A percentile compares a stretch with the other conserved stretches of the same genome.
Conservation (phyloP, 2,113 vertebrate genomes). For the Gyps fulvus region DNA sequence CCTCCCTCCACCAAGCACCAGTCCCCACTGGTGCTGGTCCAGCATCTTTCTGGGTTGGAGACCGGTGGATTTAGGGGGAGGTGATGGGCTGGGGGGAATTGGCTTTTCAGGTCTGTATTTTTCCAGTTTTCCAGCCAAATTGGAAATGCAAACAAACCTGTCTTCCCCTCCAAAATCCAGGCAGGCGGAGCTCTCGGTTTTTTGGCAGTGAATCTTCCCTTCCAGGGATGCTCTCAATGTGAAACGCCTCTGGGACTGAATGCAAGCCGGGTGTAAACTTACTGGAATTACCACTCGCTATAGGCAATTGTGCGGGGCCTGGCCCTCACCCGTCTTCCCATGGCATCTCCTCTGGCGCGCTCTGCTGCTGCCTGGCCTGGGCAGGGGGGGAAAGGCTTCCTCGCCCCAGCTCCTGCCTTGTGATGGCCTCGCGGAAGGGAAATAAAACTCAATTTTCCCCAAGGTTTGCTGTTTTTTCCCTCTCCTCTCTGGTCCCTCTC, state of each 20-base stretch:
- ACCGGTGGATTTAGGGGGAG: background rate
- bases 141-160: background rate
- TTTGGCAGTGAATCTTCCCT: background rate
- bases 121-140: background rate
- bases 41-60: background rate
- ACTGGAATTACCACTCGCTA: background rate
- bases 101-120: background rate
- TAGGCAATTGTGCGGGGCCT: background rate
- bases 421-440: background rate
- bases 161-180: background rate
- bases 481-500: background rate
- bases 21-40: background rate
- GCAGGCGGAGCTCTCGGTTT: background rate
- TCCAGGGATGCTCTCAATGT: background rate
- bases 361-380: background rate
- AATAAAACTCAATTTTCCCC: background rate
- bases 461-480: background rate
- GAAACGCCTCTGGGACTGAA: background rate
- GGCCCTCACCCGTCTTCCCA: fast-evolving
- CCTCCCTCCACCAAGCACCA: fast-evolving
- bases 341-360: fast-evolving
- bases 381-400: background rate
- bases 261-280: background rate
- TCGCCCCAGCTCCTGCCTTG: background rate
- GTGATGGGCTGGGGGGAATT: background rate